phyloP scores from a whole-genome alignment of 2,797 vertebrate genomes.

The Selene dorsalis region DNA sequence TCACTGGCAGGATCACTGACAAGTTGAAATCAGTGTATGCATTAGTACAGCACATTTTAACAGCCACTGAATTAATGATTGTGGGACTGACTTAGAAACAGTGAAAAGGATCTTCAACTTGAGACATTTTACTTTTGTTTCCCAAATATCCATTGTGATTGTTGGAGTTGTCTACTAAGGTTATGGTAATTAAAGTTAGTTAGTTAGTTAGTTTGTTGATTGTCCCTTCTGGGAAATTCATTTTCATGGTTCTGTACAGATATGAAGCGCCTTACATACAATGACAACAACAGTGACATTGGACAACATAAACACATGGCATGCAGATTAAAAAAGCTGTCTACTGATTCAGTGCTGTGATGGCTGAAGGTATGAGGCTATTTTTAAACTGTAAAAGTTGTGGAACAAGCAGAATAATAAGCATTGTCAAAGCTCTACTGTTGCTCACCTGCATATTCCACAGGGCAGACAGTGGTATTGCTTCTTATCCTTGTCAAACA shows the following conservation, averaged over 20 bases:
- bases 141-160: background rate
- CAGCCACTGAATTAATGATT: background rate
- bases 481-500: slow-evolving; percentile 95
- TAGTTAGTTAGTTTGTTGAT: too few relatives aligned
- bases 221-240: too few relatives aligned
- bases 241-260: too few relatives aligned
- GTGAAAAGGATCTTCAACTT: background rate
- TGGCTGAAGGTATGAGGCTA: too few relatives aligned
- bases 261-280: too few relatives aligned
- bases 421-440: background rate
- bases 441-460: slow-evolving; percentile 93
- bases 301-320: too few relatives aligned
- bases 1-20: background rate
- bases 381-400: too few relatives aligned
- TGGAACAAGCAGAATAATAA: background rate
- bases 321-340: too few relatives aligned
- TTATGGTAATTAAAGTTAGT: too few relatives aligned
- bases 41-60: background rate
- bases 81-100: background rate
- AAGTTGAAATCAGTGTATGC: background rate
- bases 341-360: too few relatives aligned
- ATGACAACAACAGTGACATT: too few relatives aligned
- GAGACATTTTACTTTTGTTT: background rate
- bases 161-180: background rate
- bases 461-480: slow-evolving; percentile 94